Conservation (phyloP, 2,888 invertebrate genomes). For the Thymelicus sylvestris region DNA sequence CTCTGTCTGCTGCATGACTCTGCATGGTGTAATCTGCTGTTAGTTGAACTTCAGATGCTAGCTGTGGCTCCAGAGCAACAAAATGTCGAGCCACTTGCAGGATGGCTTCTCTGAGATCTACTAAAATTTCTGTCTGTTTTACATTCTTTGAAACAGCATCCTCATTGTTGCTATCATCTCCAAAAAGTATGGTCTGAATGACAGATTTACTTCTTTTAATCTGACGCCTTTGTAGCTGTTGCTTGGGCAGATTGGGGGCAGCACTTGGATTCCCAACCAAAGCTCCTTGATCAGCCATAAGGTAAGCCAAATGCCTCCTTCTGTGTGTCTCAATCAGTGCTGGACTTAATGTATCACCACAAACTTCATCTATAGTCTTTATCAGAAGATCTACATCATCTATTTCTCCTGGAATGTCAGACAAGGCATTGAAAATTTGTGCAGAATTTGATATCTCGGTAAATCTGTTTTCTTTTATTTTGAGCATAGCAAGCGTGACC, state of each 20-base stretch:
- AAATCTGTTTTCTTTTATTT: slow-evolving; percentile 90
- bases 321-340: slow-evolving; percentile 95
- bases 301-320: slow-evolving; percentile 95
- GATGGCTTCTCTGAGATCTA: slow-evolving; percentile 98
- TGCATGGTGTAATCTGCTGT: slow-evolving; percentile 98
- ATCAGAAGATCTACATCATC: slow-evolving; percentile 95
- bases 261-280: slow-evolving; percentile 96
- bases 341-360: slow-evolving; percentile 93
- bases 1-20: slow-evolving; percentile 96
- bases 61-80: slow-evolving; percentile 95
- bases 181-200: slow-evolving; percentile 94
- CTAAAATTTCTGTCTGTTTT: slow-evolving; percentile 98
- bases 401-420: slow-evolving; percentile 97
- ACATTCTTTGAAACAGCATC: slow-evolving; percentile 98
- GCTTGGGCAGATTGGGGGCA: slow-evolving; percentile 96
- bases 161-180: slow-evolving; percentile 90
- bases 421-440: slow-evolving; percentile 98
- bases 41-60: slow-evolving; percentile 90
- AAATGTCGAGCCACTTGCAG: slow-evolving; percentile 97
- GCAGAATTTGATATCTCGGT: slow-evolving; percentile 96
- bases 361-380: slow-evolving; percentile 87
- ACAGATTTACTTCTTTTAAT: slow-evolving; percentile 96
- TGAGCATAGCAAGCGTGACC: slow-evolving; percentile 96
- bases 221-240: slow-evolving; percentile 93
- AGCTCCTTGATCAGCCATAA: slow-evolving; percentile 98